Conservation (phyloP, 2,888 invertebrate genomes). For the Eucriotettix oculatus region DNA sequence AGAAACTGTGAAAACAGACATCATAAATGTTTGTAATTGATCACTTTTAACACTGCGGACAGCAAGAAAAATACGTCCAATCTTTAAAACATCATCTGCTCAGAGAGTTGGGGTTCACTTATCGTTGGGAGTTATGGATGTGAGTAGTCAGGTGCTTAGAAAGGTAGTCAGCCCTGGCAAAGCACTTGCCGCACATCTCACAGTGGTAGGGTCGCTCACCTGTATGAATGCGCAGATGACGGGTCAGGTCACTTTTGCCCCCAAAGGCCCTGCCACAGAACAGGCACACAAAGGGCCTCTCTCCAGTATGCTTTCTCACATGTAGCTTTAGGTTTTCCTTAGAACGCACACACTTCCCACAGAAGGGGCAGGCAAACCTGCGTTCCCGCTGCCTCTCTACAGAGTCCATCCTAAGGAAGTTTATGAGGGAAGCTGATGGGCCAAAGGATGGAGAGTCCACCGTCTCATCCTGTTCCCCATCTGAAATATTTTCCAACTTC, state of each 20-base stretch:
- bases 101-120: not conserved
- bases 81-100: no score
- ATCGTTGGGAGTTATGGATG: conserved; percentile 37
- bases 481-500: conserved; percentile 23
- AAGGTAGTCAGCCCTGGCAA: conserved; percentile 76
- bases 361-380: conserved; percentile 74
- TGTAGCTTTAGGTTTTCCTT: conserved; percentile 78
- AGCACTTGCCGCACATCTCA: conserved; percentile 83
- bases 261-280: conserved; percentile 81
- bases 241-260: conserved; percentile 72
- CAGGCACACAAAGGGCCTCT: conserved; percentile 77
- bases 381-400: conserved; percentile 47
- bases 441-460: conserved; percentile 45
- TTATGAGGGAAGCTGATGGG: conserved; percentile 35
- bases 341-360: conserved; percentile 75
- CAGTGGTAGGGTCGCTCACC: conserved; percentile 82
- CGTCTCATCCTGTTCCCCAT: conserved; percentile 52
- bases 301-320: conserved; percentile 74
- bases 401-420: conserved; percentile 41
- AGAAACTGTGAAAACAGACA: no score
- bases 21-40: no score
- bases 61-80: no score
- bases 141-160: conserved; percentile 84
- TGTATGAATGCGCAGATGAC: conserved; percentile 74
- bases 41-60: no score